These are phyloP conservation scores for Silvanus unidentatus DNA, from an alignment of 2,888 invertebrate genomes.

Conservation along the genomic window DNA sequence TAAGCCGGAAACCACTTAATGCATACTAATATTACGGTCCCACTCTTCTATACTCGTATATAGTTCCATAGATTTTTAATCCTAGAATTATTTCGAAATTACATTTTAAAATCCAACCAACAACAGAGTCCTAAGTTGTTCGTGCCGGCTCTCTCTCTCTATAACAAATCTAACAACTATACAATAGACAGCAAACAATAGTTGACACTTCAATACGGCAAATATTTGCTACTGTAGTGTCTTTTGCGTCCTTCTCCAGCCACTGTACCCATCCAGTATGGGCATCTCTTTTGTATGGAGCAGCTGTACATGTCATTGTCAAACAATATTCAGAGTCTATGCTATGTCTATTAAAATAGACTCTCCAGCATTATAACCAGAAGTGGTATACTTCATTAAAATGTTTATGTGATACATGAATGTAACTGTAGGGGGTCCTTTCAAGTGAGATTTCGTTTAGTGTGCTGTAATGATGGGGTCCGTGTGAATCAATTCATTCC, in stretches of 20 bases:
- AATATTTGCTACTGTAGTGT: conserved; percentile 43
- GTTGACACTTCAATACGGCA: conserved; percentile 48
- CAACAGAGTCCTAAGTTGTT: conserved; percentile 22
- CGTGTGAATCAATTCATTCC: conserved; percentile 21
- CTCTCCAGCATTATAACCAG: conserved; percentile 39
- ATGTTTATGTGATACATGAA: conserved; percentile 44
- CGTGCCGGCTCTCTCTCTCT: conserved; percentile 19
- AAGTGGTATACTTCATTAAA: conserved; percentile 47
- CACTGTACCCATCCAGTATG: conserved; percentile 13
- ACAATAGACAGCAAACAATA: conserved; percentile 43
- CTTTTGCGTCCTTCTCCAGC: conserved; percentile 28
- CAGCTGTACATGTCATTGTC: conserved; percentile 42
- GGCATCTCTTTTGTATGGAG: conserved; percentile 29
- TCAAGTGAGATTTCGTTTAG: conserved; percentile 24
- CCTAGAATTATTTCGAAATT: conserved; percentile 34
- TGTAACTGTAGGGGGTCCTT: conserved; percentile 35
- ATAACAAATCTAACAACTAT: conserved; percentile 43
- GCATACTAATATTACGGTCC: conserved; percentile 23
- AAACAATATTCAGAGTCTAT: conserved; percentile 39
- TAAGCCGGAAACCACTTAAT: conserved; percentile 26
- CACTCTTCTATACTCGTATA: too few relatives aligned
- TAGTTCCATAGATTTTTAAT: conserved; percentile 21
- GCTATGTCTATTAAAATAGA: conserved; percentile 46
- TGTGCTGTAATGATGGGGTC: conserved; percentile 21
- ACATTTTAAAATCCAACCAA: conserved; percentile 25